Evolutionary conservation across 2,888 invertebrate genomes (phyloP).

Genomic region (Stenichneumon culpator): DNA sequence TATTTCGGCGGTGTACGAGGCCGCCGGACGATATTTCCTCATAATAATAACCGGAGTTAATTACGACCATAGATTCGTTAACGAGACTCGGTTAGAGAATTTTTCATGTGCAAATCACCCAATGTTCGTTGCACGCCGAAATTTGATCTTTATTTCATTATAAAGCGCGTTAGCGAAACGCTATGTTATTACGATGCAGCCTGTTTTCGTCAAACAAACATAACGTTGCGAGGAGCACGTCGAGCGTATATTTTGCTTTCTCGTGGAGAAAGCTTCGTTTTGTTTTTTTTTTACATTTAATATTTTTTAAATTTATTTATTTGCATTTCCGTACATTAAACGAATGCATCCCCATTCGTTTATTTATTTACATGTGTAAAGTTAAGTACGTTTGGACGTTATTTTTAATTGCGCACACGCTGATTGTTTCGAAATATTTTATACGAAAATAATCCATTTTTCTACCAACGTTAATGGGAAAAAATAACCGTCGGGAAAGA

Average conservation of each 20-base stretch:
- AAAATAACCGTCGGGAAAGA: neutral
- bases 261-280: neutral
- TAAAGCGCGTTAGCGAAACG: conserved; percentile 31
- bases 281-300: conserved; percentile 1
- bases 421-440: neutral
- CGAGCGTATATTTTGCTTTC: neutral
- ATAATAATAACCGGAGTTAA: conserved; percentile 51
- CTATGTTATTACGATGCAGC: neutral
- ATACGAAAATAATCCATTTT: neutral
- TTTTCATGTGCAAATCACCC: conserved; percentile 40
- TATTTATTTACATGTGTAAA: neutral
- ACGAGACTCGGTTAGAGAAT: conserved; percentile 49
- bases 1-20: conserved; percentile 28
- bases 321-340: no score
- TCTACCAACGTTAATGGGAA: neutral
- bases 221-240: neutral
- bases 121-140: conserved; percentile 8
- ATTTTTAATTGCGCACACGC: neutral
- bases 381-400: neutral
- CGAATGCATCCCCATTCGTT: neutral
- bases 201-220: conserved; percentile 21
- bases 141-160: conserved; percentile 55
- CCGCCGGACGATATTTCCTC: conserved; percentile 36
- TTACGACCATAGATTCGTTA: conserved; percentile 46
- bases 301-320: no score